phyloP scores from a whole-genome alignment of 1,140 invertebrate genomes.

The Drosophila micromelanica region DNA sequence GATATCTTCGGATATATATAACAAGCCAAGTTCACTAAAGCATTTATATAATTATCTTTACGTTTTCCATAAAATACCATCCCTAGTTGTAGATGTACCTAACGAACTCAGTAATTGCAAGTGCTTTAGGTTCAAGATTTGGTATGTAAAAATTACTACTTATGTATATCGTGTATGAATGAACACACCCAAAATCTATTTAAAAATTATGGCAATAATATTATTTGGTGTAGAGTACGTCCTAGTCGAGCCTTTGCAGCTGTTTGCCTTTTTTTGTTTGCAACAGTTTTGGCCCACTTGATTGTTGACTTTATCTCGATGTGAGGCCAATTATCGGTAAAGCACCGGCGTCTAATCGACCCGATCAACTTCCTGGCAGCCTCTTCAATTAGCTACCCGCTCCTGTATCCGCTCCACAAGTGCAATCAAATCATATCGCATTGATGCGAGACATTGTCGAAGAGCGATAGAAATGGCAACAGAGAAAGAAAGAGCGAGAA shows the following conservation, averaged over 20 bases:
- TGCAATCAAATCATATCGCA: slow-evolving; percentile 56
- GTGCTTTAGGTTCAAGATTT: too few relatives aligned
- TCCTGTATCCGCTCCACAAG: slow-evolving; percentile 19
- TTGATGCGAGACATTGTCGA: slow-evolving; percentile 37
- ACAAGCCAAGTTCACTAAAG: too few relatives aligned
- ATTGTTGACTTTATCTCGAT: slow-evolving; percentile 36
- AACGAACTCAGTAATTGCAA: too few relatives aligned
- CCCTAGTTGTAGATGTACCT: too few relatives aligned
- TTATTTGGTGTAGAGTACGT: not conserved
- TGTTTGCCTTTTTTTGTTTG: not conserved
- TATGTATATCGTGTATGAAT: too few relatives aligned
- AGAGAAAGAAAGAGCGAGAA: not conserved
- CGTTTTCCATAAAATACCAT: too few relatives aligned
- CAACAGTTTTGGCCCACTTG: slow-evolving; percentile 24
- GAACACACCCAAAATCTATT: too few relatives aligned
- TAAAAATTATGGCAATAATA: not conserved
- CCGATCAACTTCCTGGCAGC: slow-evolving; percentile 32
- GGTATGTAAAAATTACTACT: too few relatives aligned
- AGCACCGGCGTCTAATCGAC: slow-evolving; percentile 46
- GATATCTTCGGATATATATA: too few relatives aligned
- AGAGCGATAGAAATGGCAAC: not conserved
- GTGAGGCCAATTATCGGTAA: slow-evolving; percentile 41
- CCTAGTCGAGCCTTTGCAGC: not conserved
- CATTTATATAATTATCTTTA: too few relatives aligned
- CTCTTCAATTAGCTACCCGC: slow-evolving; percentile 43